Conservation (phyloP, 2,113 vertebrate genomes). For the Accipiter cooperii region DNA sequence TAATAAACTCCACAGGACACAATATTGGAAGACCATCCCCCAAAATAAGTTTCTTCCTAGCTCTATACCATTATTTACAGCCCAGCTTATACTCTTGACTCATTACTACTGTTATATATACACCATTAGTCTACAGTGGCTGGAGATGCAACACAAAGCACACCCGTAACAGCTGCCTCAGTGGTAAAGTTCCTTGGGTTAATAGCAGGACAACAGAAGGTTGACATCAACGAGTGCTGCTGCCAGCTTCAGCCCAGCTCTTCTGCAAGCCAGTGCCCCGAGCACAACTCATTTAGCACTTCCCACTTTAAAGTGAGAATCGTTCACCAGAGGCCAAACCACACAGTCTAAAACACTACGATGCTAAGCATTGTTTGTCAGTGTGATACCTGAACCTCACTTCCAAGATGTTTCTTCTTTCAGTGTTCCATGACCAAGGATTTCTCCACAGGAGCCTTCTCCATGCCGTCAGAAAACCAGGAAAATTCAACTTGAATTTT, state of each 20-base stretch:
- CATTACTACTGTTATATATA: background rate
- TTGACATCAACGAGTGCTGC: background rate
- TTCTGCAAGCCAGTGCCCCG: background rate
- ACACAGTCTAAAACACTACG: background rate
- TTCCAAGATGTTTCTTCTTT: constrained; percentile 10
- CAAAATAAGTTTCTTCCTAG: background rate
- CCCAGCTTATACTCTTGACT: background rate
- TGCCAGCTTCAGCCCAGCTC: background rate
- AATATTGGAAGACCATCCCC: background rate
- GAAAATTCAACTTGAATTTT: background rate
- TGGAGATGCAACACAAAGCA: background rate
- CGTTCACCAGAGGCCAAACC: constrained; percentile 11
- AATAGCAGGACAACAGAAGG: background rate
- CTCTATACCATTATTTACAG: background rate
- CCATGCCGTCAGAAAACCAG: background rate
- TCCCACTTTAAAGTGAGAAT: background rate
- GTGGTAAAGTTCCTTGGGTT: background rate
- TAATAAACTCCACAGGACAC: background rate
- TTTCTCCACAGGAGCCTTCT: background rate
- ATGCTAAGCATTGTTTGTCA: constrained; percentile 11
- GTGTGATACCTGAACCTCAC: background rate
- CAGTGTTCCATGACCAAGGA: background rate
- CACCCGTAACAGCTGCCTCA: accelerated
- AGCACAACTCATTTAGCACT: background rate
- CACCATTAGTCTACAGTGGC: background rate